Conservation (phyloP, 2,113 vertebrate genomes). For the Oryzias curvinotus region DNA sequence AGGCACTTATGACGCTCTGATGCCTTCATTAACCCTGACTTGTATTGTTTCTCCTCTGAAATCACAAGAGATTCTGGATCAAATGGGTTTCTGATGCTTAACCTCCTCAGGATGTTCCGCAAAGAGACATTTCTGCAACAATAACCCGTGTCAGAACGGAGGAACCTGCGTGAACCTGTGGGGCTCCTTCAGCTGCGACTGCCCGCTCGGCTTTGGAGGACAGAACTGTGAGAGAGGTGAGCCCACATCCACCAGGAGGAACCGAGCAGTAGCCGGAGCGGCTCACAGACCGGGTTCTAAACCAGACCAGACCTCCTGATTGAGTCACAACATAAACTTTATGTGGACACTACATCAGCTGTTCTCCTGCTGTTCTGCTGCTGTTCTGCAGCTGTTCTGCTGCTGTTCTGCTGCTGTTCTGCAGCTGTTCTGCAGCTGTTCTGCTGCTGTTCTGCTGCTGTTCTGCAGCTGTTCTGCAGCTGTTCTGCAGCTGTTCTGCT, state of each 20-base stretch:
- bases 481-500: no score
- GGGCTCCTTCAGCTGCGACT: constrained; percentile 88
- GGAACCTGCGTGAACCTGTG: constrained; percentile 91
- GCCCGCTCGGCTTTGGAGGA: constrained; percentile 88
- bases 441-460: no score
- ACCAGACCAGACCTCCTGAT: no score
- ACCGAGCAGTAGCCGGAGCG: neutral
- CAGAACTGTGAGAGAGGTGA: constrained; percentile 87
- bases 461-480: no score
- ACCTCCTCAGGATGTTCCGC: constrained; percentile 82
- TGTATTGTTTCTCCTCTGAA: constrained; percentile 29
- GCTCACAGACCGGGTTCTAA: neutral
- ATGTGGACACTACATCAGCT: no score
- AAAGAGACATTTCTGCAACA: constrained; percentile 88
- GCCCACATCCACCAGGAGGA: neutral
- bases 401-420: no score
- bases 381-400: no score
- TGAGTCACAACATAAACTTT: no score
- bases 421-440: no score
- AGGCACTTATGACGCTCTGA: constrained; percentile 40
- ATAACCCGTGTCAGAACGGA: constrained; percentile 84
- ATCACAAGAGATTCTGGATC: constrained; percentile 44
- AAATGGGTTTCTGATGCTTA: constrained; percentile 9
- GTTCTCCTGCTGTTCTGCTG: no score
- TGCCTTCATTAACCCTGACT: constrained; percentile 42